Evolutionary conservation across 2,888 invertebrate species (phyloP), one percentile per base, ranked within the genome.

Genomic region (Conops quadrifasciatus): DNA sequence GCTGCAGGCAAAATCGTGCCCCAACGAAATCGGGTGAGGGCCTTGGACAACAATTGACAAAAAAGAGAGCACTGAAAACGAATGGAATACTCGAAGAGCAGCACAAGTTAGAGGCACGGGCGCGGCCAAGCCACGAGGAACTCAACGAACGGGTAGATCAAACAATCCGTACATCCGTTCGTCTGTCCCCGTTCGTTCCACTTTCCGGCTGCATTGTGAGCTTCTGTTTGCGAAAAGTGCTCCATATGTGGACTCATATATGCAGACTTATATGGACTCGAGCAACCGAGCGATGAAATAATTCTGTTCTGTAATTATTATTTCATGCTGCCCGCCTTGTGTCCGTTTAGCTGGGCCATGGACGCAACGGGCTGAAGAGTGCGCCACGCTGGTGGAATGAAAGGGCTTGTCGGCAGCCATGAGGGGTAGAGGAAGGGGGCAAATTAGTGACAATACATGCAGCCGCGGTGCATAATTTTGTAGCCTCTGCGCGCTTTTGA

Each of bases 151-250:
- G 62, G 21, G 21, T 60, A 30, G 43, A 21, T 36, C 4, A 11
- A 19, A 49, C 15, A 15, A n/a, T 19, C n/a, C 49, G 15, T 15
- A 19, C n/a, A 49, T 5, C 11, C 19, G 4, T 49, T 11, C n/a
- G 49, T n/a, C 49, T 3, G 4, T 15, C 19, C 58, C 56, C 43
- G 56, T 43, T 56, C 53, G 56, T 56, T 67, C 66, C 66, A 56
- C 53, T 67, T 67, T 67, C 45, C 56, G 36, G 21, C 45, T 24
- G 19, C 21, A 56, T 56, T 67, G 56, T 43, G 7, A 5, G 66
- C 66, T 43, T 56, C 53, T 67, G 66, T 67, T 56, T 56, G 43
- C 56, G 43, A 24, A 67, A 67, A 67, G n/a, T 45, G 56, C 56
- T 56, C 36, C 66, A 43, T 36, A 67, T 67, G 66, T 67, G 56